phyloP scores from a whole-genome alignment of 1,140 invertebrate species.

The Hestina assimilis region DNA sequence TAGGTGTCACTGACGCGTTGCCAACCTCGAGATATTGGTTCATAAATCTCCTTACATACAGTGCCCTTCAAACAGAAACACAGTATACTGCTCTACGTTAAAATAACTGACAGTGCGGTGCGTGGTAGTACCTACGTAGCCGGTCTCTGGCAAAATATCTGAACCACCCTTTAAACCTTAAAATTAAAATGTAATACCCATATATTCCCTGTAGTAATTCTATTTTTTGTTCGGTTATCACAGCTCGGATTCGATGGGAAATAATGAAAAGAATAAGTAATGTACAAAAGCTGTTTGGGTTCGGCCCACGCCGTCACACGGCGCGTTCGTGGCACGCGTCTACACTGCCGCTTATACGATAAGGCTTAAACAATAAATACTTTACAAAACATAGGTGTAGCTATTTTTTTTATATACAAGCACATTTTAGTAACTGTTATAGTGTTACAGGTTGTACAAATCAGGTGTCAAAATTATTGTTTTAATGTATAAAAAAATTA shows the following conservation, averaged over 20 bases:
- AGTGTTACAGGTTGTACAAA: neutral
- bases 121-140: too few species aligned
- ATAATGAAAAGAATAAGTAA: slow-evolving; percentile 50
- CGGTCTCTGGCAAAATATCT: too few species aligned
- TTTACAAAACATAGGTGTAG: neutral
- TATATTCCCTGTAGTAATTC: neutral
- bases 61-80: too few species aligned
- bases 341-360: slow-evolving; percentile 24
- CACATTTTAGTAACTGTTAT: neutral
- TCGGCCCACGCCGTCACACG: slow-evolving; percentile 35
- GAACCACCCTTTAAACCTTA: too few species aligned
- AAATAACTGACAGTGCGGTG: too few species aligned
- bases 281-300: slow-evolving; percentile 35
- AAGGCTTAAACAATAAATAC: slow-evolving; percentile 6
- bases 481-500: too few species aligned
- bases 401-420: neutral
- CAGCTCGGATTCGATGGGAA: slow-evolving; percentile 54
- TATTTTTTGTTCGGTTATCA: neutral
- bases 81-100: too few species aligned
- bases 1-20: too few species aligned
- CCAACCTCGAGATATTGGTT: too few species aligned
- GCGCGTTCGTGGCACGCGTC: slow-evolving; percentile 31
- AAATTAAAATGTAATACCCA: neutral
- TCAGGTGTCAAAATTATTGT: neutral
- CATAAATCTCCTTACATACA: too few species aligned